phyloP scores from a whole-genome alignment of 2,888 invertebrate genomes.

The Drosophila tripunctata region DNA sequence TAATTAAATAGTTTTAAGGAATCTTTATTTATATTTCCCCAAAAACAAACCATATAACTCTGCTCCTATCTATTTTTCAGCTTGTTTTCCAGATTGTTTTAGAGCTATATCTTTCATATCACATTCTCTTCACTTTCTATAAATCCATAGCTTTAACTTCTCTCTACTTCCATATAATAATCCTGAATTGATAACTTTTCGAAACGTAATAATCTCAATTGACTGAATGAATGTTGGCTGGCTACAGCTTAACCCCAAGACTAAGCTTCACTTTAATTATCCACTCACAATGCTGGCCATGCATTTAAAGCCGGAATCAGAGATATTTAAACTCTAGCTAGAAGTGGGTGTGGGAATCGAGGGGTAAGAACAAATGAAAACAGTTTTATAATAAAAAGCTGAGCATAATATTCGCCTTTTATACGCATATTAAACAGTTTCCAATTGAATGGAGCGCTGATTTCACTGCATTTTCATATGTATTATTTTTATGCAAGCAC shows the following conservation, averaged over 20 bases:
- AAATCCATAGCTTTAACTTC: not conserved
- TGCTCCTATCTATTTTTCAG: too few species aligned
- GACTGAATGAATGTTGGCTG: not conserved
- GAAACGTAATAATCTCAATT: not conserved
- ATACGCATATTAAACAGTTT: conserved; percentile 74
- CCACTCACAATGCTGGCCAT: not conserved
- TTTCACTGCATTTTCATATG: conserved; percentile 62
- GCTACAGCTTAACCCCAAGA: not conserved
- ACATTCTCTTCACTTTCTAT: not conserved
- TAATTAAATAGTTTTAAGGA: too few species aligned
- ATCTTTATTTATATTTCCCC: too few species aligned
- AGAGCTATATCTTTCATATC: too few species aligned
- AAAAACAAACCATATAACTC: too few species aligned
- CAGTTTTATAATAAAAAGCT: conserved; percentile 17
- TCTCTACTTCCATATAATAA: not conserved
- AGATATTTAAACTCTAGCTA: too few species aligned
- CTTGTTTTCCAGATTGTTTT: too few species aligned
- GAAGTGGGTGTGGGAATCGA: not conserved
- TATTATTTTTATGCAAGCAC: conserved; percentile 45
- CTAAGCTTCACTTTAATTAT: conserved; percentile 19
- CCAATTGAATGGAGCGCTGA: conserved; percentile 70
- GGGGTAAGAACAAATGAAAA: not conserved
- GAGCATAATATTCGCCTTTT: conserved; percentile 54
- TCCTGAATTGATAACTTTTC: not conserved
- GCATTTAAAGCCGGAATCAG: conserved; percentile 14